Evolutionary conservation across 2,888 invertebrate genomes (phyloP).

Genomic region (Lamellibrachia satsuma): DNA sequence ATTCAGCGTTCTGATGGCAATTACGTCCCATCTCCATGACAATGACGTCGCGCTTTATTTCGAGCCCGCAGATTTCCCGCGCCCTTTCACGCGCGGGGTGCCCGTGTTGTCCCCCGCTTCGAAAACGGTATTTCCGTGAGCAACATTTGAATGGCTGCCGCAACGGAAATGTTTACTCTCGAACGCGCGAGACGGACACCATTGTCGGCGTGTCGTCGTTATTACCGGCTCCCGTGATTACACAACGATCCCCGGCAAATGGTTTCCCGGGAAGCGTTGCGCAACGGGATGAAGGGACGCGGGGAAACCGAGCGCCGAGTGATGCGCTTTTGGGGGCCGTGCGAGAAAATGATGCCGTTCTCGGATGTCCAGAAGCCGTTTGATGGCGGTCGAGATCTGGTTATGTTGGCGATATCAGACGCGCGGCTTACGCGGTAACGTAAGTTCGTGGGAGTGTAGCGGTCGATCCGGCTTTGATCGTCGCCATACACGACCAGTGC

Average conservation of each 20-base stretch:
- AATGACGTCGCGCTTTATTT: not conserved
- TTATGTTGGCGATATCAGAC: not conserved
- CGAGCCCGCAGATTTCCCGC: not conserved
- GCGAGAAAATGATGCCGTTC: not conserved
- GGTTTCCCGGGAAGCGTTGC: conserved; percentile 13
- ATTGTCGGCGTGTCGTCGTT: not conserved
- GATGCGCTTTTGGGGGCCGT: not conserved
- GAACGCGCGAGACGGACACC: not conserved
- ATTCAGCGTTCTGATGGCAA: not conserved
- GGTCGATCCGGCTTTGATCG: not conserved
- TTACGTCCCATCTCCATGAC: conserved; percentile 11
- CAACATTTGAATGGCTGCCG: not conserved
- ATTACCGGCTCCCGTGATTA: not conserved
- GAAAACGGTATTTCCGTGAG: conserved; percentile 9
- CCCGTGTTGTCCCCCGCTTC: not conserved
- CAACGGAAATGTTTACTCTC: conserved; percentile 1
- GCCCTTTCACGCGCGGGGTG: not conserved
- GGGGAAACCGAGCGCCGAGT: not conserved
- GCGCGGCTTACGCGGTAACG: not conserved
- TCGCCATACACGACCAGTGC: not conserved
- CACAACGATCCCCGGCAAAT: not conserved
- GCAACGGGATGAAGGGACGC: conserved; percentile 3
- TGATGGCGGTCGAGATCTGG: not conserved
- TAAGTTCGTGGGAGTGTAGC: not conserved
- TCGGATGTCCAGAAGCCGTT: conserved; percentile 9